Conservation (phyloP, 2,797 vertebrate genomes). For the Lerista edwardsae region DNA sequence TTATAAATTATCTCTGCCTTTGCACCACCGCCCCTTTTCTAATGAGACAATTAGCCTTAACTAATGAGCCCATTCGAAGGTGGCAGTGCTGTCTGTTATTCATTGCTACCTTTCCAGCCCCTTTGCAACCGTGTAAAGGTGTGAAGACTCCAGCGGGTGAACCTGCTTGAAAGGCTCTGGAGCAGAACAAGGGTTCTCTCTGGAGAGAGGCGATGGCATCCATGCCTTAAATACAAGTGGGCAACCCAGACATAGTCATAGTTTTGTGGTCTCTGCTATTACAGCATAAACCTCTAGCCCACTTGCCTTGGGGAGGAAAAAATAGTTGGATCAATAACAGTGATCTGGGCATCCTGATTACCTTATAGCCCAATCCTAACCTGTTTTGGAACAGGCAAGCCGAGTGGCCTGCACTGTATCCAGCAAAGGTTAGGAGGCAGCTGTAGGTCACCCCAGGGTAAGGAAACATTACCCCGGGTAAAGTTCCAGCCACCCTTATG, state of each 20-base stretch:
- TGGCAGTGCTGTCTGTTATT: constrained; percentile 5
- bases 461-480: no score
- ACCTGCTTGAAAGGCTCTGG: background rate
- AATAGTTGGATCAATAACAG: no score
- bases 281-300: background rate
- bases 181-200: background rate
- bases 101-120: background rate
- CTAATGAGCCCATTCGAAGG: constrained; percentile 29
- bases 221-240: background rate
- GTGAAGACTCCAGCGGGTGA: background rate
- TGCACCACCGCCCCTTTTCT: constrained; percentile 11
- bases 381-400: no score
- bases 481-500: no score
- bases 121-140: background rate
- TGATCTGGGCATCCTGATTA: no score
- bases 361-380: no score
- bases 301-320: background rate
- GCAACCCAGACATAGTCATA: background rate
- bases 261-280: background rate
- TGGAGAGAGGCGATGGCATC: background rate
- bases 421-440: no score
- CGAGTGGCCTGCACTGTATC: no score
- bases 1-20: constrained; percentile 36
- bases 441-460: no score
- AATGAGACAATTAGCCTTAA: constrained; percentile 44